phyloP scores from a whole-genome alignment of 1,140 invertebrate species.

The Caenorhabditis inopinata region DNA sequence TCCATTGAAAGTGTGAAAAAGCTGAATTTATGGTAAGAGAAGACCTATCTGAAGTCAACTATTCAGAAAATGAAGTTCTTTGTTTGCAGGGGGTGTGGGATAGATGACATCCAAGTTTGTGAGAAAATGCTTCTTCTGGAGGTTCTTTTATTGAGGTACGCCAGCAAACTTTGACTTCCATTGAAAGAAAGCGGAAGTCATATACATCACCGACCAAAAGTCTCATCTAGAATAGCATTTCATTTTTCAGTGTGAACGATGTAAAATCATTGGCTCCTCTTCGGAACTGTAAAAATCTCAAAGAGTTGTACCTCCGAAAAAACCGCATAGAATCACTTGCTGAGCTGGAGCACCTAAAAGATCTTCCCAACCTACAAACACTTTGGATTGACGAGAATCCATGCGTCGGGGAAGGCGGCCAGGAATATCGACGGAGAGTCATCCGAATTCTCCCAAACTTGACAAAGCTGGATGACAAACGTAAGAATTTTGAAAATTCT shows the following conservation, averaged over 20 bases:
- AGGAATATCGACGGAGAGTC: slow-evolving; percentile 47
- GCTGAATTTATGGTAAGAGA: slow-evolving; percentile 51
- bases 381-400: slow-evolving; percentile 57
- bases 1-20: slow-evolving; percentile 49
- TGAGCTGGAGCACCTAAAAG: slow-evolving; percentile 50
- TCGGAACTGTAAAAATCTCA: slow-evolving; percentile 47
- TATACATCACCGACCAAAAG: too few relatives aligned
- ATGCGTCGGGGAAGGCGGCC: slow-evolving; percentile 42
- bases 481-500: slow-evolving; percentile 1
- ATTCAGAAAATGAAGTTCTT: neutral
- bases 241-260: slow-evolving; percentile 48
- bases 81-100: slow-evolving; percentile 55
- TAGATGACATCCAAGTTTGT: slow-evolving; percentile 54
- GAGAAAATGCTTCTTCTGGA: slow-evolving; percentile 51
- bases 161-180: too few relatives aligned
- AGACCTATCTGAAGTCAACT: neutral
- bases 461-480: slow-evolving; percentile 53
- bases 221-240: too few relatives aligned
- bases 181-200: too few relatives aligned
- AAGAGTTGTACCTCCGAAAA: slow-evolving; percentile 54
- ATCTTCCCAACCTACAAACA: slow-evolving; percentile 42
- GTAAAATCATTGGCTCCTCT: slow-evolving; percentile 47
- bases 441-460: slow-evolving; percentile 47
- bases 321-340: slow-evolving; percentile 47
- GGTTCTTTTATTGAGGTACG: slow-evolving; percentile 48